These are phyloP conservation scores for Prunella himalayana DNA, from an alignment of 2,113 vertebrate genomes.

Conservation along the genomic window DNA sequence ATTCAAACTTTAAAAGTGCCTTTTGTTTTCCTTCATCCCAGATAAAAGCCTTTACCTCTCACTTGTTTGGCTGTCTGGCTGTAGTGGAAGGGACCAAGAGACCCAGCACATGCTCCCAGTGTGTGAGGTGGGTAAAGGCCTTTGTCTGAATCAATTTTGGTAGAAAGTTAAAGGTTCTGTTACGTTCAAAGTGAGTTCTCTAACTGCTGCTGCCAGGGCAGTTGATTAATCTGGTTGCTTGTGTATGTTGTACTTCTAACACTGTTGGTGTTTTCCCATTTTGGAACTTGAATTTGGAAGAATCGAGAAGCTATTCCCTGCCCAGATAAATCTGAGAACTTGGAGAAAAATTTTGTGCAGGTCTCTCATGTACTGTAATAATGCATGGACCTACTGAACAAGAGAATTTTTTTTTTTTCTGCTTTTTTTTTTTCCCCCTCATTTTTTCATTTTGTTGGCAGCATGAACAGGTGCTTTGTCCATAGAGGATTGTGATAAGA, in stretches of 20 bases:
- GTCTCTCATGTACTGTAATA: not conserved
- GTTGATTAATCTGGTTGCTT: not conserved
- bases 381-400: not conserved
- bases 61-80: not conserved
- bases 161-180: not conserved
- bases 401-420: not conserved
- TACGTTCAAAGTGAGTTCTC: not conserved
- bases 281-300: not conserved
- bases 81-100: not conserved
- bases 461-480: constrained; percentile 10
- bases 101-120: fast-evolving
- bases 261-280: not conserved
- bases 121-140: not conserved
- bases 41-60: not conserved
- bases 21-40: not conserved
- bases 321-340: not conserved
- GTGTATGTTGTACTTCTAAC: not conserved
- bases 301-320: not conserved
- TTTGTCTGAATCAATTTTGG: not conserved
- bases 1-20: not conserved
- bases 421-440: no score
- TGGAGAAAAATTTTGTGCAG: not conserved
- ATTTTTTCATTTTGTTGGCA: not conserved
- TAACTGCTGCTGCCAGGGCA: not conserved
- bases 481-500: not conserved